Base-by-base conservation (phyloP, 2,113 vertebrate species). In the Chaetodon auriga region DNA sequence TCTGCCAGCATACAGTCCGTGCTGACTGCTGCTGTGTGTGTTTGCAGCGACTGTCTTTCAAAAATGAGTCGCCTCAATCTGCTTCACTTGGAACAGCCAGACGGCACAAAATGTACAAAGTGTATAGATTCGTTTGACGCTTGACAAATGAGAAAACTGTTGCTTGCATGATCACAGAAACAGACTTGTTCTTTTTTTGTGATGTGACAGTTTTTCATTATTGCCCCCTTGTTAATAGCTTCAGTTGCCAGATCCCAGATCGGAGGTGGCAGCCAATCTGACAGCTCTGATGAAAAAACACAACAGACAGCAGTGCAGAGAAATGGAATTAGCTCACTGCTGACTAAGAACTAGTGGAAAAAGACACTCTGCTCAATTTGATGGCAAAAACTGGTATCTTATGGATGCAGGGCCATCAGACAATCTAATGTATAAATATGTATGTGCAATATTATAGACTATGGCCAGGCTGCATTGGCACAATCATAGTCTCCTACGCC, bases 181-280 rank as follows among this genome's bases (percentile, higher is more conserved):
- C 30, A 41, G 19, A 38, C 43, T 89, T 75, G 21, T 68, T 87
- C 5, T 48, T 75, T 55, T 61, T 74, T 64, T 54, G 45, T 30
- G 61, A 65, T 78, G 82, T 66, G 66, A 85, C 77, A 68, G 66
- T 66, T 78, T 82, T 18, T 69, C 14, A 69, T 72, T 81, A 71
- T 43, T 57, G n/a, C 11, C 41, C 46, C 30, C 77, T 85, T 53
- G 71, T 69, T 85, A 68, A 68, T 53, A 60, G 83, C 55, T 54
- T 46, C 66, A 82, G 48, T 70, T 84, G 79, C 57, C 74, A 82
- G 69, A 81, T 82, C 35, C 25, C 35, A 70, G 4, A 60, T 83
- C 62, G 19, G 58, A 76, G 19, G 58, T 51, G 63, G 72, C 71
- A 75, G 74, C 54, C 43, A 57, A 53, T 76, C 15, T 45, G 23